These are phyloP conservation scores for Rhabditoides inermis DNA, from an alignment of 2,888 invertebrate species.

Conservation along the genomic window DNA sequence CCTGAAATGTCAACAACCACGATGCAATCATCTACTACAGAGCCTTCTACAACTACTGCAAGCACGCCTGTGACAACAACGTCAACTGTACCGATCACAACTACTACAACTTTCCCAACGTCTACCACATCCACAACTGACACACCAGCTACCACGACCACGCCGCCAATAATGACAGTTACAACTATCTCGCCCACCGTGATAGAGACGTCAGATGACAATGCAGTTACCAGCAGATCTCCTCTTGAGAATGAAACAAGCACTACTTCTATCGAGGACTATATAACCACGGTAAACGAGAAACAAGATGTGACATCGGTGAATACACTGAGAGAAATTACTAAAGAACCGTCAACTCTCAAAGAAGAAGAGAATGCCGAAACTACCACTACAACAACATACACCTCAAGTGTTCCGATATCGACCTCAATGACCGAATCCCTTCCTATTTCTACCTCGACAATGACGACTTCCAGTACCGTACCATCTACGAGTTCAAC, in stretches of 20 bases:
- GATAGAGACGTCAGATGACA: constrained; percentile 1
- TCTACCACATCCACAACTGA: background rate
- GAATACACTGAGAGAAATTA: background rate
- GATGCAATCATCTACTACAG: constrained; percentile 4
- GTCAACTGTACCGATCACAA: background rate
- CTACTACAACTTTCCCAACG: background rate
- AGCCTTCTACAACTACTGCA: background rate
- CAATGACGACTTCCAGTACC: constrained; percentile 4
- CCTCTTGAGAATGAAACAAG: no score
- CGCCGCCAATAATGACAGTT: constrained; percentile 3
- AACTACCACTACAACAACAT: constrained; percentile 4
- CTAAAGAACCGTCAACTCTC: background rate
- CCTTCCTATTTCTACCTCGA: no score
- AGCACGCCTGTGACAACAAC: background rate
- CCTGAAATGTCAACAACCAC: background rate
- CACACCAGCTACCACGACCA: constrained; percentile 1
- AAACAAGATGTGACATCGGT: background rate
- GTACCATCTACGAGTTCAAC: constrained; percentile 2
- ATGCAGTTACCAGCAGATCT: no score
- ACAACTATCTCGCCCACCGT: constrained; percentile 5
- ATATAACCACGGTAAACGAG: background rate
- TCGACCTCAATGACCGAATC: constrained; percentile 6
- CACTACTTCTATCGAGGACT: constrained; percentile 6
- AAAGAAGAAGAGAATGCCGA: constrained; percentile 3
- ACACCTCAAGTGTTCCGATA: constrained; percentile 4